A percentile compares a stretch with the other conserved stretches of the same genome.
Conservation (phyloP, 2,888 invertebrate genomes). For the Tetranychus truncatus region DNA sequence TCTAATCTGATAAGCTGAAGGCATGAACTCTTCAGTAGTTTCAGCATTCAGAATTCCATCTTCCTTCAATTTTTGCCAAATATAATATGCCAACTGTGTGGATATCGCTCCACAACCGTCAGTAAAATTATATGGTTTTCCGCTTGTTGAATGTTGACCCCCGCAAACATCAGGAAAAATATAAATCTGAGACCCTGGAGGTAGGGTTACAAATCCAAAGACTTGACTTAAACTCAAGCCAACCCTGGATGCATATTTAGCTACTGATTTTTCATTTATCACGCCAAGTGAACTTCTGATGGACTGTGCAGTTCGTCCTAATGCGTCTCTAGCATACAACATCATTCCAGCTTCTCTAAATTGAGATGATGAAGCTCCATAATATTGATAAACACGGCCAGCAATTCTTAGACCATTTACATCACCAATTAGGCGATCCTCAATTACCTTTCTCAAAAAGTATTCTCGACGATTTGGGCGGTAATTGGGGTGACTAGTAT, state of each 20-base stretch:
- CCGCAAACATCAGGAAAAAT: too few species aligned
- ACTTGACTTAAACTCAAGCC: background rate
- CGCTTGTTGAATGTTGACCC: background rate
- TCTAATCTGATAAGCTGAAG: conserved; percentile 27
- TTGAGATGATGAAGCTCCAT: conserved; percentile 28
- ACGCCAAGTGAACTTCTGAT: conserved; percentile 18
- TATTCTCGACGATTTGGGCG: background rate
- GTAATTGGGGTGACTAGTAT: background rate
- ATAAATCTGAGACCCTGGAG: too few species aligned
- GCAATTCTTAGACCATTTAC: conserved; percentile 19
- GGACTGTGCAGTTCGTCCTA: conserved; percentile 21
- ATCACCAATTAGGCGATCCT: conserved; percentile 12
- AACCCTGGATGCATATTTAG: background rate
- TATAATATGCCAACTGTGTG: conserved; percentile 19
- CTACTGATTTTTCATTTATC: background rate
- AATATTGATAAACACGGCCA: conserved; percentile 25
- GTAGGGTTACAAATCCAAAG: too few species aligned
- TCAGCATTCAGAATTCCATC: conserved; percentile 5
- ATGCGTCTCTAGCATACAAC: conserved; percentile 25
- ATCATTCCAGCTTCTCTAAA: conserved; percentile 28
- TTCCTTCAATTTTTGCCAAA: conserved; percentile 2
- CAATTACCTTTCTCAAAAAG: background rate
- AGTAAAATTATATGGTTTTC: conserved; percentile 23
- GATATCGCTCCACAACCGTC: conserved; percentile 27
- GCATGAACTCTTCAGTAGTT: conserved; percentile 19